Evolutionary conservation across 1,140 invertebrate genomes (phyloP).

Genomic region (Triops cancriformis): DNA sequence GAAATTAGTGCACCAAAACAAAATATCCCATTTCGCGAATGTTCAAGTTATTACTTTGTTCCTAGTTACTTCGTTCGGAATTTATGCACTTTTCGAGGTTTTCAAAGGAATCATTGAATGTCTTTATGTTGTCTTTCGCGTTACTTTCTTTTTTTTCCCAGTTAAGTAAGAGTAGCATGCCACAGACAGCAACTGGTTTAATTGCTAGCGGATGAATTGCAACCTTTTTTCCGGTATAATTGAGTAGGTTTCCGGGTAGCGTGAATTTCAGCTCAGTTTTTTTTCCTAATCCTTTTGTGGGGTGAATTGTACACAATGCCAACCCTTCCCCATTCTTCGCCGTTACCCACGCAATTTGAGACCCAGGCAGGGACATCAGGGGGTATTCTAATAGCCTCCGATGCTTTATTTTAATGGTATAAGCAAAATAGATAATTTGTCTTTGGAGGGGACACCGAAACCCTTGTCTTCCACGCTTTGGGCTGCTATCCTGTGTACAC

Average conservation of each 20-base stretch:
- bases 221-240: not conserved
- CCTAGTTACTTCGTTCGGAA: too few species aligned
- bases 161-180: too few species aligned
- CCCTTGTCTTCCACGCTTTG: not conserved
- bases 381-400: not conserved
- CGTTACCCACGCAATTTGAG: conserved; percentile 1
- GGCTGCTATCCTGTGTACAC: not conserved
- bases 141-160: too few species aligned
- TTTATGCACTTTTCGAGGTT: too few species aligned
- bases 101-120: too few species aligned
- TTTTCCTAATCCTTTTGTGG: not conserved
- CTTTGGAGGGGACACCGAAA: not conserved
- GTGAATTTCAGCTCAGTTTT: not conserved
- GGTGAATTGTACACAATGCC: not conserved
- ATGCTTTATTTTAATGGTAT: not conserved
- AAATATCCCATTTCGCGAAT: too few species aligned
- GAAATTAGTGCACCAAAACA: too few species aligned
- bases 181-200: not conserved
- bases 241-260: not conserved
- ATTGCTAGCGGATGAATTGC: not conserved
- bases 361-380: not conserved
- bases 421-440: conserved; percentile 10
- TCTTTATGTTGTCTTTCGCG: too few species aligned
- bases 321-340: not conserved
- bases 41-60: too few species aligned